Evolutionary conservation across 35 echinoderm and acorn worm species (phyloP).

Genomic region (Ophioderma brevispina): DNA sequence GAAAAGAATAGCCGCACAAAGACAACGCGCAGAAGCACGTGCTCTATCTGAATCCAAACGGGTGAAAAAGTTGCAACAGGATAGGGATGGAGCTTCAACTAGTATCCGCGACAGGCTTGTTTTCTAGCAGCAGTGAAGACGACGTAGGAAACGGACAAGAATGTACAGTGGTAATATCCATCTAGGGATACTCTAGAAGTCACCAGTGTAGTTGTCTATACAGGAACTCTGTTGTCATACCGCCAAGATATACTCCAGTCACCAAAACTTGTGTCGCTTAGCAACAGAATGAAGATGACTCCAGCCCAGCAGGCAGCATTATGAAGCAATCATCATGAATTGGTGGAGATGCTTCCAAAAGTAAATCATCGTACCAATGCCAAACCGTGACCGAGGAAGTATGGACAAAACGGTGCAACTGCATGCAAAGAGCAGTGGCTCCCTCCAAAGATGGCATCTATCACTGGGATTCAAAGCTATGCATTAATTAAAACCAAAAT

Average conservation of each 20-base stretch:
- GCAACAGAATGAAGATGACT: background rate
- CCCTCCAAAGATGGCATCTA: background rate
- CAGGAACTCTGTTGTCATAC: background rate
- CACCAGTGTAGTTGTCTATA: background rate
- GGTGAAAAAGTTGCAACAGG: too few relatives aligned
- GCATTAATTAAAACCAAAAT: too few relatives aligned
- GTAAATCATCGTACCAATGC: background rate
- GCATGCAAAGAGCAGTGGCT: background rate
- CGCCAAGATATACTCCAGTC: background rate
- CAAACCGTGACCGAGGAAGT: background rate
- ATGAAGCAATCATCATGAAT: background rate
- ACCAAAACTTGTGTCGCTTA: background rate
- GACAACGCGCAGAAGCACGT: background rate
- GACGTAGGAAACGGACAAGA: too few relatives aligned
- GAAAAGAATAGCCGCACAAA: background rate
- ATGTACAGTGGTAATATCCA: background rate
- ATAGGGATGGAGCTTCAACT: too few relatives aligned
- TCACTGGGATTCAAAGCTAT: background rate
- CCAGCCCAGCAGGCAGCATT: background rate
- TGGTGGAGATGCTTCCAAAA: background rate
- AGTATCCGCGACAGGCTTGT: too few relatives aligned
- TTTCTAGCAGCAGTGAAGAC: too few relatives aligned
- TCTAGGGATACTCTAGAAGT: background rate
- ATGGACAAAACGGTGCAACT: background rate
- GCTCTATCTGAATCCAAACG: background rate